phyloP scores from a whole-genome alignment of 2,797 vertebrate genomes.

The Enteromius viviparus region DNA sequence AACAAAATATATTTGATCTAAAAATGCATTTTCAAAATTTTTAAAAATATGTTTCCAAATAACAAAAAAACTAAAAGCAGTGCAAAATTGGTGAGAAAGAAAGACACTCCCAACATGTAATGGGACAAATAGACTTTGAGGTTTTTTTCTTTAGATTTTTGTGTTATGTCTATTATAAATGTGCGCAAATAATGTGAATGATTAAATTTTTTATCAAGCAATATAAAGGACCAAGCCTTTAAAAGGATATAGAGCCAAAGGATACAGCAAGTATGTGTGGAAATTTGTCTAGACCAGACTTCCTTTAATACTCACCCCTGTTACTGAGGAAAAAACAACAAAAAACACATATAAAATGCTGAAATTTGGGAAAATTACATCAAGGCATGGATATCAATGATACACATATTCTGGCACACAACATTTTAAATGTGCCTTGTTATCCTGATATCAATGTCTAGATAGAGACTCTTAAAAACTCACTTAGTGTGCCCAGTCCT shows the following conservation, averaged over 20 bases:
- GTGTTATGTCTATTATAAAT: background rate
- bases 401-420: background rate
- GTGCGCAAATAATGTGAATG: background rate
- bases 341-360: constrained; percentile 63
- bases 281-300: constrained; percentile 80
- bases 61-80: background rate
- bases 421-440: background rate
- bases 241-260: constrained; percentile 82
- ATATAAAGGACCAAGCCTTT: constrained; percentile 54
- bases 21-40: background rate
- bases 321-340: constrained; percentile 75
- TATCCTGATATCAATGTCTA: background rate
- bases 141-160: background rate
- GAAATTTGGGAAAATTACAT: background rate
- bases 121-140: constrained; percentile 48
- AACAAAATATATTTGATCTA: background rate
- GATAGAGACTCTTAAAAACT: constrained; percentile 47
- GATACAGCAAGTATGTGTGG: constrained; percentile 80
- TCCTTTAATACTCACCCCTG: constrained; percentile 88
- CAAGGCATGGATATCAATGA: background rate
- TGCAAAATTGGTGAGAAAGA: background rate
- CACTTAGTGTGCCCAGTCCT: constrained; percentile 84
- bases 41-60: background rate
- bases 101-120: constrained; percentile 63
- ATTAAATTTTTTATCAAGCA: constrained; percentile 1